Base-by-base conservation (phyloP, 2,888 invertebrate genomes). In the Athalia cordata region DNA sequence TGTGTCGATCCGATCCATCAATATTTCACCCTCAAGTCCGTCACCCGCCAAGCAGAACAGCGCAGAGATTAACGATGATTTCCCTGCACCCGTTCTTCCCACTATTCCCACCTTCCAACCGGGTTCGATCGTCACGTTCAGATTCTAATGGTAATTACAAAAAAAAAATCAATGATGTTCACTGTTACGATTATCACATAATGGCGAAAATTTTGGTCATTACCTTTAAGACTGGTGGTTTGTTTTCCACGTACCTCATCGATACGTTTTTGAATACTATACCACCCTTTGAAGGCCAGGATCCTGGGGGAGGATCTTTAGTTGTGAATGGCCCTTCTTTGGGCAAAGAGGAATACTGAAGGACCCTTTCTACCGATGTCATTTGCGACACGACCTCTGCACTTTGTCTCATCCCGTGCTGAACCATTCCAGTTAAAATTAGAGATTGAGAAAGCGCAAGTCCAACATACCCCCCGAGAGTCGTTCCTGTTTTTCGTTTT, bases 31-130 rank as follows among this genome's bases (percentile, higher is more conserved):
- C 77, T 94, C 94, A 64, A 95, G 91, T 70, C 92, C 92, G 0
- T 88, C 86, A 80, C 94, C 94, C 5, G 96, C 95, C 80, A 99
- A 88, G 79, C 98, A 95, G 89, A 97, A 97, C 45, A 98, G 90
- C 1, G 95, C 95, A 0, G 95, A 92, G 84, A 96, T 95, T 67
- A 95, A 90, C 0, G 95, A 95, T 0, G 95, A 95, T 88, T 96
- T 96, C 9, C 96, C 97, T 0, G 96, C 96, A 0, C 96, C 97
- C 0, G 97, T 97, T 84, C 96, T 91, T 0, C 97, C 96, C 3
- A 96, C 95, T 7, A 96, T 94, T 4, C 96, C 96, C 45, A 96
- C 92, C 93, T 95, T 95, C 93, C 95, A 94, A 45, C 94, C 94
- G 61, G 94, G 92, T 86, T 95, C 92, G 79, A 96, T 94, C 1